Base-by-base conservation (phyloP, 30 jellyfish, hydroid and myxozoan genomes). In the Morbakka virulenta region DNA sequence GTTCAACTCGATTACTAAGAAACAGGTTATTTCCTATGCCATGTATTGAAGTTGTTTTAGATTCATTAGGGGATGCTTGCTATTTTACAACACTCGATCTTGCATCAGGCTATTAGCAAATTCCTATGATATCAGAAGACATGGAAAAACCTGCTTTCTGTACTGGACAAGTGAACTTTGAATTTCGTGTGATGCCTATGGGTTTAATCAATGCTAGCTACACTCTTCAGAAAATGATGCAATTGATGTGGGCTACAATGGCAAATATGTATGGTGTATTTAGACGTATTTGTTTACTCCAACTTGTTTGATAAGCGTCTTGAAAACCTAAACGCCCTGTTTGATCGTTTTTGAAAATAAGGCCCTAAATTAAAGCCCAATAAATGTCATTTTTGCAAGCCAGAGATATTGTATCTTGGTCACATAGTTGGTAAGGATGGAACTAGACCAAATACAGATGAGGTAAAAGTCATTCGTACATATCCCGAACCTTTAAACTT, bases 71-170 rank as follows among this genome's bases (percentile, higher is more conserved):
- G 1, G 94, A 51, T 41, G 73, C 82, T 13, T 49, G 77, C 57
- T 61, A 47, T 25, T 82, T 72, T 74, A 63, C 88, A 32, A 71
- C 82, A 0, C 69, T 82, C 23, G 94, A 82, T 47, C 53, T 72
- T 21, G 87, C 87, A 1, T 63, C 81, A 30, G 89, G 94, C 30
- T 52, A 72, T 66, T 82, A 86, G 91, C 89, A 50, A 69, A 69
- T 80, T 29, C 79, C 77, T 0, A 52, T 80, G 85, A 50, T 30
- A 22, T 64, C 74, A 9, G 34, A 71, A 41, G 87, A 69, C 51
- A 62, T 57, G 48, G 82, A 57, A 47, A 52, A 70, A 62, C 72
- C 94, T 12, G 74, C 89, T 2, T 72, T 69, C 35, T 34, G 73
- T 33, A 50, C 93, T 1, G 25, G 86, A 11, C 14, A 32, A 28